Base-by-base conservation (phyloP, 2,888 invertebrate genomes). In the Apotomis turbidana region DNA sequence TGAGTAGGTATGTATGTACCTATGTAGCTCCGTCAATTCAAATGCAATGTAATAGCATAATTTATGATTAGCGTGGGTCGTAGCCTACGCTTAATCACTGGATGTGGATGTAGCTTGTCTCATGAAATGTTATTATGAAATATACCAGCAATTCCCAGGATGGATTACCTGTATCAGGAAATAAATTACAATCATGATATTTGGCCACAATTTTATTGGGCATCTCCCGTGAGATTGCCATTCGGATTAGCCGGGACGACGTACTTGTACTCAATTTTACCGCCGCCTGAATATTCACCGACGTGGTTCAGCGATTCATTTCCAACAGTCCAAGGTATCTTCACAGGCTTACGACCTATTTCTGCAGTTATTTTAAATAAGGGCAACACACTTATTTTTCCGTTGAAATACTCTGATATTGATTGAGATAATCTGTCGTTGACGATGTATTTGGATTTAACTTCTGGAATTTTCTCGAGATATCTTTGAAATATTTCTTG, bases 271-370 rank as follows among this genome's bases (percentile, higher is more conserved):
- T 77, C 79, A 61, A 76, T 78, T 68, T 76, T 74, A 5, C 55
- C 63, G 55, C 77, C 59, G 15, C 67, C 55, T 12, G 36, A 36
- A 13, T 46, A 38, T 13, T 49, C 38, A 1, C 0, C 60, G 52
- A n/a, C 76, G 6, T 76, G 41, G 27, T 74, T 63, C 3, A 36
- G 60, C 0, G 77, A 76, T 71, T 81, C 77, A 9, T 71, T 41
- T 4, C 77, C 80, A 15, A 88, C 52, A 54, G 83, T 84, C 92
- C 92, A 92, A 0, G 92, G 92, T 74, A 92, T 90, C 80, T 86
- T 87, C 1, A 92, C 85, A 0, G 91, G 90, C 8, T 81, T 87
- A 38, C 86, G 83, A 74, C 91, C 90, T 57, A 92, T 85, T 76
- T 86, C 89, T 44, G 91, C 76, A 71, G 82, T 87, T 67, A 92